Evolutionary conservation across 2,113 vertebrate species (phyloP), one percentile per base, ranked within the genome.

Genomic region (Axis porcinus): DNA sequence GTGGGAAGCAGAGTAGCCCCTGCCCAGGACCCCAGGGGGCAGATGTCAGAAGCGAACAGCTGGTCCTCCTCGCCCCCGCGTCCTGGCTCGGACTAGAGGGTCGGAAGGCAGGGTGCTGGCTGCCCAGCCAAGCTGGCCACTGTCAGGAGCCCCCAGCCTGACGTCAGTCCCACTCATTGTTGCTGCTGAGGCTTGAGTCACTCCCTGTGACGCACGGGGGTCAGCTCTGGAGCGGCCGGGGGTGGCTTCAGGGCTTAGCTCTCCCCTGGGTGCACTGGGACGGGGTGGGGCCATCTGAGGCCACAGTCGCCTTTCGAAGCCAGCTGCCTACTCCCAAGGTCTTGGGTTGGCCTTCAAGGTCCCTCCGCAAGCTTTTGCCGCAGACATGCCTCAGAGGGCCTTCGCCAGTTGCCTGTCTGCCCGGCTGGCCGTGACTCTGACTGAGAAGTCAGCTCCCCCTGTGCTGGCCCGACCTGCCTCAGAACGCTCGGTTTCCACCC

Each of bases 131-230:
- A 89, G 84, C 87, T 36, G 93, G 87, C 84, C 78, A 55, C 91
- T 15, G n/a, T 95, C 93, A 97, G 78, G 89, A 94, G 90, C 97
- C 92, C 94, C 87, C 19, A 4, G 70, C 89, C 96, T 98, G 97
- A 98, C 96, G 95, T 98, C 95, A 98, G 96, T 94, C 89, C 85
- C 60, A n/a, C 89, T 95, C 91, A 86, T 57, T 95, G 89, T 96
- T 98, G 95, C 92, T 96, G 95, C 95, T 89, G 91, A 89, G 91
- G 67, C 85, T 97, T 97, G 97, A 98, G 96, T 97, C 97, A 97
- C 54, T 76, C 96, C 96, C 70, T 84, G 89, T 98, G 98, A 98
- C 96, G 91, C 92, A 98, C 62, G 52, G 74, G 96, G 98, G 96
- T 98, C 98, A 98, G 94, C 79, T 67, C 86, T 81, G n/a, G 78